Percentiles rank a stretch among this genome's conserved stretches.
Conservation (phyloP, 1,140 invertebrate genomes). For the Apis florea region DNA sequence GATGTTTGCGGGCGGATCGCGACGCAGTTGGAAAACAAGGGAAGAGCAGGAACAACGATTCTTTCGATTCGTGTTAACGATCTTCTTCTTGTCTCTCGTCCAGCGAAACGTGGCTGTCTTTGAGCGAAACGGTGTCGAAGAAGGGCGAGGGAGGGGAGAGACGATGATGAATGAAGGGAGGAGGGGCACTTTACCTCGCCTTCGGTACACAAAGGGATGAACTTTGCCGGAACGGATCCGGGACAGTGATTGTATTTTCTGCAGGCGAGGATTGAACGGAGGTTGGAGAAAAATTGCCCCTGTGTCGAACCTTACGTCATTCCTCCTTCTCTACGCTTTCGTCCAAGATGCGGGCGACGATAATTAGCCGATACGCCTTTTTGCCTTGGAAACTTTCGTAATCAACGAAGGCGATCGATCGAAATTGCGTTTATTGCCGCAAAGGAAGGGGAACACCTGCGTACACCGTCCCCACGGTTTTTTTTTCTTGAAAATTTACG, state of each 20-base stretch:
- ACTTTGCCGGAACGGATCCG: constrained; percentile 56
- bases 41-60: too few species aligned
- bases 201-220: constrained; percentile 61
- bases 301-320: constrained; percentile 12
- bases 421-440: neutral
- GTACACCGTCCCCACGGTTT: too few species aligned
- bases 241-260: constrained; percentile 63
- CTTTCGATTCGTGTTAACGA: too few species aligned
- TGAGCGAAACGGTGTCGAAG: constrained; percentile 6
- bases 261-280: constrained; percentile 55
- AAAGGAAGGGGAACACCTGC: neutral
- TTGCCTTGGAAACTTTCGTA: neutral
- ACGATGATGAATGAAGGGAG: constrained; percentile 36
- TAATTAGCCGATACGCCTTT: neutral
- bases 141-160: neutral
- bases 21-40: too few species aligned
- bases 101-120: too few species aligned
- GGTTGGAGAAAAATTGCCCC: constrained; percentile 55
- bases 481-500: too few species aligned
- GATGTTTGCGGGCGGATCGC: constrained; percentile 26
- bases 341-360: neutral
- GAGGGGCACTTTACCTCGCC: constrained; percentile 55
- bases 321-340: neutral
- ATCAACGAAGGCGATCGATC: constrained; percentile 14
- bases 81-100: too few species aligned